Evolutionary conservation across 2,113 vertebrate species (phyloP), one percentile per base, ranked within the genome.

Genomic region (Neolamprologus longior): DNA sequence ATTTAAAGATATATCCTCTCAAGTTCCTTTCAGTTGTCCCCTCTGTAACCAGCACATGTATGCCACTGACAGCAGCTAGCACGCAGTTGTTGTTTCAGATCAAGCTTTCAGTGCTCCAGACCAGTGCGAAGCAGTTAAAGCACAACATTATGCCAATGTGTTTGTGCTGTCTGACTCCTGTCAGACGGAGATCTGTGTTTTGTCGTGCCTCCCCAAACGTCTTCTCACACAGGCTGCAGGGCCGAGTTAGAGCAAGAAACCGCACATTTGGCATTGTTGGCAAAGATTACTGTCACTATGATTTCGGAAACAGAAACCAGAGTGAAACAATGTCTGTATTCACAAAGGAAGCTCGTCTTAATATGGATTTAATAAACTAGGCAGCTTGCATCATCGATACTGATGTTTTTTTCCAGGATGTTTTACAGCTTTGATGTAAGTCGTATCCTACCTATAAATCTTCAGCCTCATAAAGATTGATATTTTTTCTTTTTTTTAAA

Each of bases 201-300:
- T 84, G 68, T 85, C 80, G 26, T 87, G 80, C 19, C 61, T 84
- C 50, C 80, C 28, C 68, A 47, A 88, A 82, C 3, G 28, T 88
- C 80, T 52, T 86, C 76, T 86, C 81, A 21, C 80, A 68, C 68
- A 82, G n/a, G 47, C 54, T 19, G 17, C 3, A 47, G 21, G 61
- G 28, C 78, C 81, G 78, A 85, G 33, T 5, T 82, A 63, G 86
- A 50, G 57, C 50, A 82, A 83, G 76, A 83, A 33, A 47, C 19
- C 7, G 15, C 84, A 78, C 86, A 86, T 84, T 89, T 82, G 86
- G 84, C 84, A 83, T 80, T 86, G 85, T 73, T 91, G 90, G 80
- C 73, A 90, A 40, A 85, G 76, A 92, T 92, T 89, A 85, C 76
- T 91, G 89, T 89, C 88, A 89, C 57, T 84, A 55, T 53, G 24